Evolutionary conservation across 53 echinoderm and acorn worm species (phyloP), one percentile per base, ranked within the genome.

Genomic region (Zoroaster sp.): DNA sequence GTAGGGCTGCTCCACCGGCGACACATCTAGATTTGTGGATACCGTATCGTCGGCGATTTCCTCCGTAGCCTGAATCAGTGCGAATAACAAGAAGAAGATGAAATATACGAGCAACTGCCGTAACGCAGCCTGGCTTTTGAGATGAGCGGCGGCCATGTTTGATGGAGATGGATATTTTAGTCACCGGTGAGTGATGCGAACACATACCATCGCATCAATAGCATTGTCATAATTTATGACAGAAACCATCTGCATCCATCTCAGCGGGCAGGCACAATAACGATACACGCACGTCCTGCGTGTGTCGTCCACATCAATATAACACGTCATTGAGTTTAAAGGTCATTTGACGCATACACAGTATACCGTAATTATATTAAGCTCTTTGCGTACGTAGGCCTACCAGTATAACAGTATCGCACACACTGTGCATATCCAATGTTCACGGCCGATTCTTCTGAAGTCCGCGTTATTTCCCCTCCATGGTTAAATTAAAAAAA

Each of bases 171-270:
- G 14, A 12, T 13, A 11, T 77, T 31, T 40, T 3, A 17, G n/a
- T 74, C 21, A 74, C 42, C 28, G 6, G 78, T 53, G 21, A 43
- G 81, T 65, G 81, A 65, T 65, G 46, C 36, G 71, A 35, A 4
- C 33, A 70, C 35, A 25, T 17, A 46, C 80, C 40, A 39, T 65
- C 30, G 35, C 81, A 65, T 66, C 42, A 25, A 53, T 36, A 36
- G 43, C 81, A 81, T 85, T 51, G 71, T 85, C 85, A 85, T 85
- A 85, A 85, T 85, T 71, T 85, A 85, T 85, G 85, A 69, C 2
- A 14, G 20, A 28, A 25, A 44, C 36, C 78, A n/a, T 59, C 79
- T 79, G 79, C 53, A 35, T n/a, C 41, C 1, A 4, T 11, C 34
- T 12, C 35, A 17, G 35, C 10, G 9, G 33, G 17, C 49, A 9